Evolutionary conservation across 2,888 invertebrate species (phyloP), one percentile per base, ranked within the genome.

Genomic region (Thera britannica): DNA sequence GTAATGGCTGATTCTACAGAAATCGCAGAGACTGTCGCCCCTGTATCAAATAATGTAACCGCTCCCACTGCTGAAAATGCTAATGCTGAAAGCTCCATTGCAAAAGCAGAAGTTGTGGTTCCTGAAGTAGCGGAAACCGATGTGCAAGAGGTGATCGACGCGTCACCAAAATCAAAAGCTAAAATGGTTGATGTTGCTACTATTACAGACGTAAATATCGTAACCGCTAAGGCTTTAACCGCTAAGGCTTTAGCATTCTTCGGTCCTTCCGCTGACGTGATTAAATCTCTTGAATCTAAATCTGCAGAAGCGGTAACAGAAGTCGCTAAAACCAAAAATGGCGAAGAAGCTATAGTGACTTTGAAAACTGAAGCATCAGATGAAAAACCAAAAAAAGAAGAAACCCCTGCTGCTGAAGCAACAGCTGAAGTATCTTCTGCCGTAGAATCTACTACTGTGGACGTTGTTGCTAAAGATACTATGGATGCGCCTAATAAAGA

Each of bases 101-200:
- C 8, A 2, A 41, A 55, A 38, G 41, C 2, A 41, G 23, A 46
- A 54, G 52, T 48, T 23, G 58, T 44, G 41, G 9, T 9, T 7
- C 11, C 65, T 49, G 35, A 48, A 54, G 44, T 8, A 1, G 36
- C 12, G 7, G 23, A 62, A 61, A 8, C 68, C 23, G 55, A 62
- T 57, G 52, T 34, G 2, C 46, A 48, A n/a, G 55, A 63, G 35
- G 41, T 12, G 23, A n/a, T 38, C 3, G 1, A 9, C 2, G 52
- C 8, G 34, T 3, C 34, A 34, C 34, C 12, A 12, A 51, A 52
- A 7, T 34, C 52, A n/a, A 57, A 60, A 54, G 60, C 46, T 23
- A 68, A 64, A 57, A 68, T 68, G 68, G 69, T 69, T 46, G 69
- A 69, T 62, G 69, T 51, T 34, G 62, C 65, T 51, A 65, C 69